Percentiles rank a stretch among this genome's conserved stretches.
These are phyloP conservation scores for Flexamia atlantica DNA, from an alignment of 2,888 invertebrate species.

Conservation along the genomic window DNA sequence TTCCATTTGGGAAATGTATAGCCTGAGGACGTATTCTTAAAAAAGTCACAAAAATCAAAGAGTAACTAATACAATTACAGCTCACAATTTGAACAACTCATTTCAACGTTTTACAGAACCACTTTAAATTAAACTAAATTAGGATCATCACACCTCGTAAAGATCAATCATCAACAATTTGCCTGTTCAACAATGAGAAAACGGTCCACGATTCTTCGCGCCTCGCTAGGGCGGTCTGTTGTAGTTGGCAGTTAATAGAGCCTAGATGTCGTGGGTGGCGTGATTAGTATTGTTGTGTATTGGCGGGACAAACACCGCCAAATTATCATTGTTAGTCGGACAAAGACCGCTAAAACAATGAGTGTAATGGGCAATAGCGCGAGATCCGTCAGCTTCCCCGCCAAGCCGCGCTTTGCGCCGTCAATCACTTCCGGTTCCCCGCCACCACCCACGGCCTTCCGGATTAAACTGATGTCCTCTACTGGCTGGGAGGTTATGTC, in stretches of 20 bases:
- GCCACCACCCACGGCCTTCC: conserved; percentile 16
- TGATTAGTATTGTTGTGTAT: conserved; percentile 41
- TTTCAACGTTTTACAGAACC: too few species aligned
- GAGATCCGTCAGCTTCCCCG: conserved; percentile 58
- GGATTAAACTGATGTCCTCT: background rate
- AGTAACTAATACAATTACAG: too few species aligned
- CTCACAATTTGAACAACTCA: too few species aligned
- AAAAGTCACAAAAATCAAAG: too few species aligned
- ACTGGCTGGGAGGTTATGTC: background rate
- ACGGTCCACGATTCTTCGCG: background rate
- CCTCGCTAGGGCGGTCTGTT: background rate
- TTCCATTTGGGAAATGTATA: too few species aligned
- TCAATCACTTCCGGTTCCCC: conserved; percentile 38
- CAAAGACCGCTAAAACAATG: conserved; percentile 42
- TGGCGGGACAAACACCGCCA: conserved; percentile 21
- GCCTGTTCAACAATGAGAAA: too few species aligned
- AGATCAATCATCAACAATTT: too few species aligned
- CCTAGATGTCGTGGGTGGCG: background rate
- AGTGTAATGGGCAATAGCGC: conserved; percentile 61
- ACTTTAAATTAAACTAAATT: too few species aligned
- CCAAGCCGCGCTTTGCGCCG: conserved; percentile 9
- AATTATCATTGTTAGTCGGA: background rate
- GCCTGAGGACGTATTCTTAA: too few species aligned
- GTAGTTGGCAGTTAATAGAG: conserved; percentile 56
- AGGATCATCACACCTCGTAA: too few species aligned